Evolutionary conservation across 2,888 invertebrate species (phyloP).

Genomic region (Protophormia terraenovae): DNA sequence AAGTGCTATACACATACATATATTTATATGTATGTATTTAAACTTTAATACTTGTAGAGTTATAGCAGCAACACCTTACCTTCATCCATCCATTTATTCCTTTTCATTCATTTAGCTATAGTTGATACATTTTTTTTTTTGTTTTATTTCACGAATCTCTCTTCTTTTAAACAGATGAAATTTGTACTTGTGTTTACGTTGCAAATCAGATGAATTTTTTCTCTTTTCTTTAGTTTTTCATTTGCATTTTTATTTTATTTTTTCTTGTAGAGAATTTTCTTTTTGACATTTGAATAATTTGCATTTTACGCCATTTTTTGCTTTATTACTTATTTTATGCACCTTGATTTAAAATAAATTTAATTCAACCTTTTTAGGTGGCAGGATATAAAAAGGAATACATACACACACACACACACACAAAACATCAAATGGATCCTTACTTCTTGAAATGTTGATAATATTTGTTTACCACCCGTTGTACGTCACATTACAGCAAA

Average conservation of each 20-base stretch:
- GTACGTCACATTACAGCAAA: background rate
- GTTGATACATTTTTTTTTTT: background rate
- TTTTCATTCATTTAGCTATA: slow-evolving; percentile 21
- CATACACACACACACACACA: background rate
- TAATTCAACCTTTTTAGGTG: slow-evolving; percentile 42
- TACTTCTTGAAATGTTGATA: background rate
- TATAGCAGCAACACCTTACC: background rate
- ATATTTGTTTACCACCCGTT: background rate
- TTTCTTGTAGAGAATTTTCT: slow-evolving; percentile 6
- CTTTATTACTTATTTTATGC: background rate
- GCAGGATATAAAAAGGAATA: background rate
- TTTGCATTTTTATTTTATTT: background rate
- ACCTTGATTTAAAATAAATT: slow-evolving; percentile 49
- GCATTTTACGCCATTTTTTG: slow-evolving; percentile 50
- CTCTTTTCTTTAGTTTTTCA: background rate
- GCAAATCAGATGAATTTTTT: slow-evolving; percentile 18
- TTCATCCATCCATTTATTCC: background rate
- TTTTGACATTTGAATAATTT: slow-evolving; percentile 57
- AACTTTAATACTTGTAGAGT: background rate
- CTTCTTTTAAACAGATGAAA: background rate
- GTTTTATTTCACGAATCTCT: background rate
- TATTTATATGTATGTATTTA: background rate
- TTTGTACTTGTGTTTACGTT: background rate
- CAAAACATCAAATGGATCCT: background rate
- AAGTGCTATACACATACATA: too few species aligned